These are phyloP conservation scores for Dryas iulia DNA, from an alignment of 1,140 invertebrate species.

Conservation along the genomic window DNA sequence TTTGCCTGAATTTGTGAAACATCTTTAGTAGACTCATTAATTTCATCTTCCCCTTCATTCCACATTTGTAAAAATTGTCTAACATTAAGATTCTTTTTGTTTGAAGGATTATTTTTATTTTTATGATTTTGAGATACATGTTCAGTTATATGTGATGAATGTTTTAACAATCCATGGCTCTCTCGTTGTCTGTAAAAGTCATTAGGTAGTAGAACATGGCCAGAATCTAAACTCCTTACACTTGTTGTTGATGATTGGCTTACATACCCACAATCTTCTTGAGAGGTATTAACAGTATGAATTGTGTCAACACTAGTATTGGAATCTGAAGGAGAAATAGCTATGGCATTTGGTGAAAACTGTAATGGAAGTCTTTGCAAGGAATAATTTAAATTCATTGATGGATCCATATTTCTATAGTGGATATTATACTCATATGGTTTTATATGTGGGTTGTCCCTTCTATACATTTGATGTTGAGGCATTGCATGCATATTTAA, in stretches of 20 bases:
- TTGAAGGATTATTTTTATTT: slow-evolving; percentile 44
- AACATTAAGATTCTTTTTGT: slow-evolving; percentile 69
- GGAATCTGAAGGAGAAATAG: slow-evolving; percentile 74
- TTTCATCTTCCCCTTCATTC: slow-evolving; percentile 78
- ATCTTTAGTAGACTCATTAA: slow-evolving; percentile 50
- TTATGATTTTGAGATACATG: slow-evolving; percentile 24
- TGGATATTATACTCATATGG: slow-evolving; percentile 57
- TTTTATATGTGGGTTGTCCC: slow-evolving; percentile 59
- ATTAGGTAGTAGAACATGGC: slow-evolving; percentile 48
- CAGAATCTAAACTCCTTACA: slow-evolving; percentile 67
- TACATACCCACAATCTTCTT: slow-evolving; percentile 77
- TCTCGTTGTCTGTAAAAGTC: slow-evolving; percentile 56
- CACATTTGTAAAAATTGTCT: slow-evolving; percentile 78
- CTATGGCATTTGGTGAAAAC: slow-evolving; percentile 67
- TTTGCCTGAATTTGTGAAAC: slow-evolving; percentile 40
- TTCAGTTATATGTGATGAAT: background rate
- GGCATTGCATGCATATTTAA: slow-evolving; percentile 53
- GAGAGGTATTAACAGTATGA: slow-evolving; percentile 51
- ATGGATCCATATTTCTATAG: slow-evolving; percentile 51
- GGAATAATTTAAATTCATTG: slow-evolving; percentile 51
- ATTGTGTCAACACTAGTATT: slow-evolving; percentile 67
- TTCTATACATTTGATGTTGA: slow-evolving; percentile 59
- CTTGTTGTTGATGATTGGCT: slow-evolving; percentile 74
- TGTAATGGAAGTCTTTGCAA: slow-evolving; percentile 58
- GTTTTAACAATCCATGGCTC: slow-evolving; percentile 11